Conservation (phyloP, 2,888 invertebrate species). For the Physocephala rufipes region DNA sequence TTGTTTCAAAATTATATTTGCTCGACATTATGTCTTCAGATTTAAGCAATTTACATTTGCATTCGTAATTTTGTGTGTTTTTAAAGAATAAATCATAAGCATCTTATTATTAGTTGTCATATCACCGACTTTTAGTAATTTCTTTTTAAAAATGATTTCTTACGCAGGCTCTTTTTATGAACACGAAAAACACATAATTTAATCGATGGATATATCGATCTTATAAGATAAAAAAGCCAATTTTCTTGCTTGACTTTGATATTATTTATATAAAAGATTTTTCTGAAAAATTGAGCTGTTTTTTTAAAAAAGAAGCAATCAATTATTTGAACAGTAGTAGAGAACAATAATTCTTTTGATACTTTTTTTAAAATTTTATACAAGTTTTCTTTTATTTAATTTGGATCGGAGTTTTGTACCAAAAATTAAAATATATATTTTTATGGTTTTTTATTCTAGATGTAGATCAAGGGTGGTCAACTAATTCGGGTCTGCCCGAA, state of each 20-base stretch:
- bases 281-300: background rate
- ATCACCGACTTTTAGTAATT: background rate
- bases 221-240: background rate
- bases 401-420: slow-evolving; percentile 26
- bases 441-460: too few species aligned
- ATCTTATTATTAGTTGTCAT: background rate
- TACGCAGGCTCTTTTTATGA: background rate
- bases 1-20: slow-evolving; percentile 16
- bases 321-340: background rate
- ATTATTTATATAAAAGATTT: slow-evolving; percentile 3
- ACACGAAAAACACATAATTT: slow-evolving; percentile 23
- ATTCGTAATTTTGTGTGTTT: background rate
- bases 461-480: too few species aligned
- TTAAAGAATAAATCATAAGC: too few species aligned
- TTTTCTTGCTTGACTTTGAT: background rate
- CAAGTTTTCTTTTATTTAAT: slow-evolving; percentile 6
- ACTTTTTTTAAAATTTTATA: background rate
- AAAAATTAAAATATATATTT: slow-evolving; percentile 17
- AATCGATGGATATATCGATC: slow-evolving; percentile 10
- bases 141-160: background rate
- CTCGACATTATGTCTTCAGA: background rate
- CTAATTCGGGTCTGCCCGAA: too few species aligned
- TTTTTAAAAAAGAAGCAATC: background rate
- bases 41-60: background rate
- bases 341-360: background rate